Percentiles rank a stretch among this genome's conserved stretches.
phyloP scores from a whole-genome alignment of 2,888 invertebrate genomes.

The Nowickia ferox region DNA sequence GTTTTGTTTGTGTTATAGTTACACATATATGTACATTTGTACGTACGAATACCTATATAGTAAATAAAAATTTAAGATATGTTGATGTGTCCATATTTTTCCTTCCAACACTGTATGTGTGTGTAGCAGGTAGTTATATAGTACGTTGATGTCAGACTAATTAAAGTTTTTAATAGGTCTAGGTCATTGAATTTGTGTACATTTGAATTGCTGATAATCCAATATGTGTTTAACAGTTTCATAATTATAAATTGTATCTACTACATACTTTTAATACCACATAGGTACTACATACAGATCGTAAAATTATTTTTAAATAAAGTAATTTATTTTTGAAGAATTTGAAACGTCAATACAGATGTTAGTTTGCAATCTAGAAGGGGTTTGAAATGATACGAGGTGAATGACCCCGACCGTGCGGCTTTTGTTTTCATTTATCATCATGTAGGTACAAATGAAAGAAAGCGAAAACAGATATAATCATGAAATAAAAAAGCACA shows the following conservation, averaged over 20 bases:
- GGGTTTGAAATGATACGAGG: slow-evolving; percentile 20
- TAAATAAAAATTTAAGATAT: too few relatives aligned
- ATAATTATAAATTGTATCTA: neutral
- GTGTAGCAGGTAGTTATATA: too few relatives aligned
- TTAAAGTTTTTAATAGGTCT: neutral
- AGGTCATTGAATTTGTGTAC: neutral
- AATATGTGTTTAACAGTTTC: neutral
- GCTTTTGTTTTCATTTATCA: slow-evolving; percentile 45
- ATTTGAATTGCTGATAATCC: neutral
- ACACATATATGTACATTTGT: too few relatives aligned
- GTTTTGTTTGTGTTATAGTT: too few relatives aligned
- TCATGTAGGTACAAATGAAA: slow-evolving; percentile 1
- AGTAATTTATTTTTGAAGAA: neutral
- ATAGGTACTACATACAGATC: slow-evolving; percentile 6
- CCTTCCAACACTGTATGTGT: too few relatives aligned
- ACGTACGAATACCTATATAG: neutral
- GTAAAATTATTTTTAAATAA: slow-evolving; percentile 8
- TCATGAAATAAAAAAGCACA: slow-evolving; percentile 1
- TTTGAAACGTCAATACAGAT: slow-evolving; percentile 11
- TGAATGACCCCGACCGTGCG: slow-evolving; percentile 36
- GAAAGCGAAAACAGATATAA: slow-evolving; percentile 38
- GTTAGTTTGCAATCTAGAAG: neutral
- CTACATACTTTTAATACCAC: neutral
- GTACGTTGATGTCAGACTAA: neutral
- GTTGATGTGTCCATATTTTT: too few relatives aligned